Evolutionary conservation across 1,140 invertebrate species (phyloP), one percentile per base, ranked within the genome.

Genomic region (Aleiodes sp.): DNA sequence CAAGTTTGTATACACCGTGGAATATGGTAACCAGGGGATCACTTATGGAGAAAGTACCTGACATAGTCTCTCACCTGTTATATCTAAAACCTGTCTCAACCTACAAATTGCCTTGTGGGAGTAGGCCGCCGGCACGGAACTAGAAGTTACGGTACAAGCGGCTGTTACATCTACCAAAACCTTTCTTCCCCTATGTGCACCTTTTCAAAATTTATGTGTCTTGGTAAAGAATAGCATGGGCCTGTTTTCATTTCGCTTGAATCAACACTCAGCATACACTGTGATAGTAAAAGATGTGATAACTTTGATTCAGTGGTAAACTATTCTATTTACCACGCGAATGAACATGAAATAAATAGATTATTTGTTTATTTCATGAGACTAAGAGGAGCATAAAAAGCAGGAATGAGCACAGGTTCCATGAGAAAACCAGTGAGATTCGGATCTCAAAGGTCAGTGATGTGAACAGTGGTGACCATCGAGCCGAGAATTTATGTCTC

Each of bases 1-100:
- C 78, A 81, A 78, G 72, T 81, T 81, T 78, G 75, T 80, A 78
- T 70, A 80, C 68, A 56, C 61, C 59, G 70, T 46, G 68, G 76
- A 75, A 77, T 75, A 73, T 73, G 75, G 12, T 33, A 33, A 7
- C 7, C 12, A 10, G 7, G 12, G 75, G 73, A 79, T 79, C 73
- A 74, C 74, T 77, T 79, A 80, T 80, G 75, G 76, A 76, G 46
- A 64, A 61, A 59, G 69, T 60, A 70, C 70, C 66, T 65, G 62
- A 33, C 16, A 29, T 21, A 41, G 31, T 12, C n/a, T n/a, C n/a
- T n/a, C n/a, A n/a, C n/a, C n/a, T n/a, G n/a, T n/a, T n/a, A 33
- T 33, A 10, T 33, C 31, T 33, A 31, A 4, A 1, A 31, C 4
- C 12, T 12, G 41, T 31, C 19, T 43, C n/a, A 39, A 43, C 61